Evolutionary conservation across 2,797 vertebrate species (phyloP), one percentile per base, ranked within the genome.

Genomic region (Myotis pilosus): DNA sequence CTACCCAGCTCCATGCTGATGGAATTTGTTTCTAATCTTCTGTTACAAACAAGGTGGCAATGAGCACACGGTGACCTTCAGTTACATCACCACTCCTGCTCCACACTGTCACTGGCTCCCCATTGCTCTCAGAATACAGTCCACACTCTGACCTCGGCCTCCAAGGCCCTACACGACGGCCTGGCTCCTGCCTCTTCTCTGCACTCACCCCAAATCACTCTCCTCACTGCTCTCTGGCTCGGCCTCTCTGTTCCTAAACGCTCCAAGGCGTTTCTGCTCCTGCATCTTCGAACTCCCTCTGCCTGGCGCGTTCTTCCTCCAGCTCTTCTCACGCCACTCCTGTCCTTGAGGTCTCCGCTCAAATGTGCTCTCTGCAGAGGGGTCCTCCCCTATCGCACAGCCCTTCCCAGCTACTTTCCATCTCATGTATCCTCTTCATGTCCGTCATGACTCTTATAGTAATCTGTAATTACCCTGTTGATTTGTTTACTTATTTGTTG

Each of bases 11-110:
- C 38, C 69, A 44, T 20, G 6, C 6, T 15, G 74, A 47, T 6
- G 13, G 68, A 66, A 79, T 74, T 49, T 51, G 74, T 79, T 90
- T 80, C 68, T 78, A 49, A 93, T 79, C 23, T 87, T 57, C 78
- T 85, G 69, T 79, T 85, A 95, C 23, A 92, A 91, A 72, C 84
- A 68, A n/a, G 0, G 13, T 3, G 5, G 53, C n/a, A 69, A 44
- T 11, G 38, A 91, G 25, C 17, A 80, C 64, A 28, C 53, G 2
- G 19, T 41, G 80, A 89, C 51, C 80, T 91, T 92, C 89, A 96
- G 79, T 68, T 33, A 49, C 25, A 12, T 49, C 41, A 19, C 53
- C n/a, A 12, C 47, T 66, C 71, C 68, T 74, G 68, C 23, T 84
- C 60, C 55, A 92, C 13, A 44, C 17, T 8, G 2, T 38, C 30